Base-by-base conservation (phyloP, 2,888 invertebrate species). In the Drosophila recens region DNA sequence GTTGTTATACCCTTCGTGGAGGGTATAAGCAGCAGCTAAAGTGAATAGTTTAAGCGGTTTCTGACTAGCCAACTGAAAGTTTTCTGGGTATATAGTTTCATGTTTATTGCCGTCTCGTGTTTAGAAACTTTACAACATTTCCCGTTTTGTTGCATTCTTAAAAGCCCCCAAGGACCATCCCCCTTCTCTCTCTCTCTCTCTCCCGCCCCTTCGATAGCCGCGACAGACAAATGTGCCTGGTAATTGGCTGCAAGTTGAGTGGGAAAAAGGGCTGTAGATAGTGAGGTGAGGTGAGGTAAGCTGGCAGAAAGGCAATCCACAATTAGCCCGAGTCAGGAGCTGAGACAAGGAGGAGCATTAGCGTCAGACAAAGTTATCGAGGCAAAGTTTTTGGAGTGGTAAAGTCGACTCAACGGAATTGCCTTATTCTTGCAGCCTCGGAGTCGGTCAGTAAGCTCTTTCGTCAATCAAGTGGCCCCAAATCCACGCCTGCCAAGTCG, bases 371-470 rank as follows among this genome's bases (percentile, higher is more conserved):
- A 75, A 87, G 75, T 84, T 80, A 80, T 80, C 85, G 70, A 65
- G 53, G 43, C 52, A 69, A 71, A 80, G 58, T 78, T 74, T 74
- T 49, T 45, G 34, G 54, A 64, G 56, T 66, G 53, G 40, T 23
- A 30, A 56, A 57, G 57, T 64, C 27, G 11, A 11, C 51, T 52
- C 53, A 67, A 67, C 76, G 62, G 52, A 71, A 69, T 62, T 70
- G 58, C 27, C 61, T 71, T 72, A 30, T 67, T 43, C 54, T 84
- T 82, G 34, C 79, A 87, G 87, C 91, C 48, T 82, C 90, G 76
- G 92, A 92, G 84, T 92, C 92, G 74, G 90, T 92, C 88, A 92
- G 91, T 76, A 92, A 92, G 89, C 91, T 92, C 63, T 92, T 92
- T 89, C 92, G 92, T 72, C 90, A 91, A 70, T 90, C 91, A 69